Evolutionary conservation across 1,140 invertebrate genomes (phyloP), one percentile per base, ranked within the genome.

Genomic region (Cyrtorhinus lividipennis): DNA sequence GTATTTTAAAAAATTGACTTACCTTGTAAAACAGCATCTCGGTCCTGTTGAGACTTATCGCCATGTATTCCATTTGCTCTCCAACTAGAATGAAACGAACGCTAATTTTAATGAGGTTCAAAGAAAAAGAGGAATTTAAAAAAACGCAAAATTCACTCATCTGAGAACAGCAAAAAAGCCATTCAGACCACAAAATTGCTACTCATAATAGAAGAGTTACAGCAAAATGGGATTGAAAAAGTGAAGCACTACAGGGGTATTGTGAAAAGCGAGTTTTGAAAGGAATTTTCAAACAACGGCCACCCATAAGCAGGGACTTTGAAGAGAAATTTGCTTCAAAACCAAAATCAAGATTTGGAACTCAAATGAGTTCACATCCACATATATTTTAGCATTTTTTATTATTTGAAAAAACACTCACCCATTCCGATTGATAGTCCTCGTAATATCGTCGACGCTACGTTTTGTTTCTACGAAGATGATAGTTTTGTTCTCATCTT

Each of bases 401-500:
- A n/a, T n/a, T n/a, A n/a, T n/a, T n/a, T n/a, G 38, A n/a, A 44
- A n/a, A 20, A 45, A 46, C 18, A 69, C 75, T 72, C 71, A 83
- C 76, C 85, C 95, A 72, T 90, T 88, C 63, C 90, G 81, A 69
- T 90, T 88, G 80, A 99, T 94, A 72, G 87, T 83, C 67, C 90
- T 81, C 0, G 92, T 92, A 64, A 99, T 88, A 67, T 98, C 92
- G 77, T 99, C 87, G 45, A 94, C 95, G 76, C 92, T 92, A 66
- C 90, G 82, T 72, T 99, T 99, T 2, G 96, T 99, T 74, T 99
- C 95, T 66, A 92, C 91, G 79, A 99, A 99, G 67, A 99, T 92
- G 45, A 99, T 90, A 22, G 90, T 95, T 73, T 97, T 98, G 68
- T 92, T 95, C 72, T 95, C 90, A 64, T 87, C 86, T 72, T 95